These are phyloP conservation scores for Sebastes minor DNA, from an alignment of 2,797 vertebrate genomes.

Conservation along the genomic window DNA sequence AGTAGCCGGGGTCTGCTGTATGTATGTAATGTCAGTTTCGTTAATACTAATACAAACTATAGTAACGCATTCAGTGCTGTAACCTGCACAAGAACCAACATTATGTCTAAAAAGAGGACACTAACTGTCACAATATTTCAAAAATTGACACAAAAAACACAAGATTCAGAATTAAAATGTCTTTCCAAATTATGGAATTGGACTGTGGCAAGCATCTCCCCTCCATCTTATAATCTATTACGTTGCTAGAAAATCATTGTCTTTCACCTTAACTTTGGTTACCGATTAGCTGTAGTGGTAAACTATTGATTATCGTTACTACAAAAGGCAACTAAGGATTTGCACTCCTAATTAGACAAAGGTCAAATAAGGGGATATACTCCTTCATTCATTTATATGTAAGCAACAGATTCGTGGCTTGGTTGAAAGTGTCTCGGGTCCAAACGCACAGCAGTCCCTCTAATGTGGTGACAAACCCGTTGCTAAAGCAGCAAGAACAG, in stretches of 20 bases:
- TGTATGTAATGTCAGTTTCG: background rate
- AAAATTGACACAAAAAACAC: background rate
- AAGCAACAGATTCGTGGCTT: background rate
- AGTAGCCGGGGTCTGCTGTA: background rate
- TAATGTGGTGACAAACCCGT: background rate
- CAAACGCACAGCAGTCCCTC: background rate
- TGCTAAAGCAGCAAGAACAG: slow-evolving; percentile 10
- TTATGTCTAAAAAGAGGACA: background rate
- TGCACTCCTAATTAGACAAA: slow-evolving; percentile 37
- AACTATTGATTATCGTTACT: slow-evolving; percentile 22
- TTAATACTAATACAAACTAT: background rate
- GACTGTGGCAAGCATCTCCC: background rate
- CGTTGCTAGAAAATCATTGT: background rate
- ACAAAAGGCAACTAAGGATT: slow-evolving; percentile 2
- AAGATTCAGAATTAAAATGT: background rate
- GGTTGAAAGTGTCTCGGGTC: background rate
- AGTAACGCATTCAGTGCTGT: background rate
- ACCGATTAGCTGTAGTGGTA: slow-evolving; percentile 13
- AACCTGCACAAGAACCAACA: background rate
- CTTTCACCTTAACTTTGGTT: slow-evolving; percentile 18
- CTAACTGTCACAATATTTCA: background rate
- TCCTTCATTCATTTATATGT: background rate
- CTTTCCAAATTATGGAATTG: background rate
- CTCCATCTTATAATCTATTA: background rate
- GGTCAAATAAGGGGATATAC: slow-evolving; percentile 8